phyloP scores from a whole-genome alignment of 1,140 invertebrate species.

The Saccostrea cuccullata region DNA sequence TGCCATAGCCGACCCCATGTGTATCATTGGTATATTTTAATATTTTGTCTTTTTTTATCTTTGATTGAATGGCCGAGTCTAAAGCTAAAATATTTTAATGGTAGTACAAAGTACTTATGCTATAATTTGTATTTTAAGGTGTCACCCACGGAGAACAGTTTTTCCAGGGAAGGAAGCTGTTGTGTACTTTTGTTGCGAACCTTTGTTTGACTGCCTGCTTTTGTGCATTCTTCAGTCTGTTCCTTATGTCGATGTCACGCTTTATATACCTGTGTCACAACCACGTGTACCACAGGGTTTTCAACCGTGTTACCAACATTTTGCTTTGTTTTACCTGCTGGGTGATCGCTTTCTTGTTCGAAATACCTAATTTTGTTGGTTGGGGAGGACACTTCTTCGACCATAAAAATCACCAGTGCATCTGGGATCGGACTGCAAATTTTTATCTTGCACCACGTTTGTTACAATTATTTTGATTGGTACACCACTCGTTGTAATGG shows the following conservation, averaged over 20 bases:
- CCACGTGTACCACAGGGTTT: constrained; percentile 62
- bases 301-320: constrained; percentile 58
- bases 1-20: no score
- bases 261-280: constrained; percentile 74
- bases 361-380: constrained; percentile 74
- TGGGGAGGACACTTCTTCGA: constrained; percentile 75
- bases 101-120: background rate
- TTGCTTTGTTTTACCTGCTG: constrained; percentile 65
- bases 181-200: constrained; percentile 70
- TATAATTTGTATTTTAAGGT: constrained; percentile 61
- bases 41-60: no score
- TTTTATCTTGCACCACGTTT: constrained; percentile 72
- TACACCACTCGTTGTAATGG: constrained; percentile 67
- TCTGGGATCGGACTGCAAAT: constrained; percentile 67
- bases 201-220: constrained; percentile 74
- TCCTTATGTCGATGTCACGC: constrained; percentile 70
- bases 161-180: constrained; percentile 64
- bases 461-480: constrained; percentile 67
- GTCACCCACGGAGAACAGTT: constrained; percentile 71
- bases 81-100: no score
- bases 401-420: constrained; percentile 62
- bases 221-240: constrained; percentile 74
- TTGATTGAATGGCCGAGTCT: no score
- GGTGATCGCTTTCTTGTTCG: constrained; percentile 67
- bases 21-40: background rate